A percentile compares a stretch with the other conserved stretches of the same genome.
Evolutionary conservation across 30 jellyfish, hydroid and myxozoan genomes (phyloP).

Genomic region (Aurelia aurita): DNA sequence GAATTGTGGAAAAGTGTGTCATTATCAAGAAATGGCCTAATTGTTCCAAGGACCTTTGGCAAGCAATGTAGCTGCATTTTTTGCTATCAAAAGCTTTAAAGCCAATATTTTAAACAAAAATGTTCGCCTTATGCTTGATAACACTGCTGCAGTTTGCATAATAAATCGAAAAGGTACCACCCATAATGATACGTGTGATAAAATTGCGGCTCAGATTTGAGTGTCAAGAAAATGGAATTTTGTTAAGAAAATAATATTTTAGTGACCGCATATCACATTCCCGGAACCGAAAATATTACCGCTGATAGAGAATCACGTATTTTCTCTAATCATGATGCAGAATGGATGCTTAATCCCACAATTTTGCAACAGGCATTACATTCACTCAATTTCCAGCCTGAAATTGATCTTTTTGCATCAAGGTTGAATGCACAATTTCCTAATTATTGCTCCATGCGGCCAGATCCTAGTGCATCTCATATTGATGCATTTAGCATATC

Average conservation of each 20-base stretch:
- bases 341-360: constrained; percentile 32
- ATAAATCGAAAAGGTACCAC: constrained; percentile 53
- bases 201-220: constrained; percentile 18
- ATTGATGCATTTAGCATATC: neutral
- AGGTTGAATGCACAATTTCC: constrained; percentile 7
- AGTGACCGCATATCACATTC: constrained; percentile 57
- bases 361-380: neutral
- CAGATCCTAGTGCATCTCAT: neutral
- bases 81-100: constrained; percentile 1
- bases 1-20: too few relatives aligned
- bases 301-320: constrained; percentile 49
- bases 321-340: constrained; percentile 20
- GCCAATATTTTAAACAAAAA: constrained; percentile 18
- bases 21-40: too few relatives aligned
- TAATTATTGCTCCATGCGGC: constrained; percentile 15
- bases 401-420: constrained; percentile 23
- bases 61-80: too few relatives aligned
- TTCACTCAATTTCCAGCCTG: neutral
- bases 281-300: constrained; percentile 31
- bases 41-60: too few relatives aligned
- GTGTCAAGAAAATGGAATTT: too few relatives aligned
- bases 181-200: constrained; percentile 19
- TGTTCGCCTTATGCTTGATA: too few relatives aligned
- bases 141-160: constrained; percentile 50
- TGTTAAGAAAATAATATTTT: constrained; percentile 23